Evolutionary conservation across 2,888 invertebrate genomes (phyloP).

Genomic region (Athrips mouffetella): DNA sequence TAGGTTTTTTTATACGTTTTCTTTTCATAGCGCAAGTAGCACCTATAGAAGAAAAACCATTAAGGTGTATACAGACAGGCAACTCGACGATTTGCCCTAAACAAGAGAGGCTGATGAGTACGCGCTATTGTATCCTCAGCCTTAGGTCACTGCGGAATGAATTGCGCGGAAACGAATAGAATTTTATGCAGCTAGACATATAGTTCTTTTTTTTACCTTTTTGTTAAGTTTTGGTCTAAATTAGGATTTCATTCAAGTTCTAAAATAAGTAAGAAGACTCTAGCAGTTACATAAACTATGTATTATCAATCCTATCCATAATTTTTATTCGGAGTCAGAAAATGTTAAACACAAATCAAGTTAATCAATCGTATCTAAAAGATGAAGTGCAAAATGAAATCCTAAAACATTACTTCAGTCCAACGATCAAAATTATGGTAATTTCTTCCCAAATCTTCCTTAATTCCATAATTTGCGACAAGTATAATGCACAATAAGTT

Average conservation of each 20-base stretch:
- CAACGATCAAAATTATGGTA: too few relatives aligned
- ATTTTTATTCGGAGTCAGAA: too few relatives aligned
- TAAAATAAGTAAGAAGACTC: too few relatives aligned
- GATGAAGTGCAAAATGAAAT: too few relatives aligned
- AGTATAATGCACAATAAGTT: conserved; percentile 25
- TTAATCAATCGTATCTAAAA: too few relatives aligned
- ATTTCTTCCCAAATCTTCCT: not conserved
- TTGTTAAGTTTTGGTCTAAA: too few relatives aligned
- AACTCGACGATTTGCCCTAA: conserved; percentile 47
- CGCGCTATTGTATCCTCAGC: conserved; percentile 53
- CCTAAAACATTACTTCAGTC: too few relatives aligned
- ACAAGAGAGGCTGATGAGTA: conserved; percentile 71
- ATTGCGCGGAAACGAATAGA: conserved; percentile 23
- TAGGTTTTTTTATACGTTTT: not conserved
- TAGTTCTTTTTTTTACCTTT: too few relatives aligned
- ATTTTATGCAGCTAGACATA: conserved; percentile 10
- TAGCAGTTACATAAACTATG: too few relatives aligned
- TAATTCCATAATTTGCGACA: not conserved
- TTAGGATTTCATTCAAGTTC: too few relatives aligned
- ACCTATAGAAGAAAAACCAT: conserved; percentile 40
- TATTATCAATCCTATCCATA: too few relatives aligned
- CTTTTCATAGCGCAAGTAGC: not conserved
- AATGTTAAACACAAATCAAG: too few relatives aligned
- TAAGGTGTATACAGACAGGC: conserved; percentile 48
- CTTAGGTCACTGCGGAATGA: conserved; percentile 50